Evolutionary conservation across 2,113 vertebrate species (phyloP).

Genomic region (Dicerorhinus sumatrensis): DNA sequence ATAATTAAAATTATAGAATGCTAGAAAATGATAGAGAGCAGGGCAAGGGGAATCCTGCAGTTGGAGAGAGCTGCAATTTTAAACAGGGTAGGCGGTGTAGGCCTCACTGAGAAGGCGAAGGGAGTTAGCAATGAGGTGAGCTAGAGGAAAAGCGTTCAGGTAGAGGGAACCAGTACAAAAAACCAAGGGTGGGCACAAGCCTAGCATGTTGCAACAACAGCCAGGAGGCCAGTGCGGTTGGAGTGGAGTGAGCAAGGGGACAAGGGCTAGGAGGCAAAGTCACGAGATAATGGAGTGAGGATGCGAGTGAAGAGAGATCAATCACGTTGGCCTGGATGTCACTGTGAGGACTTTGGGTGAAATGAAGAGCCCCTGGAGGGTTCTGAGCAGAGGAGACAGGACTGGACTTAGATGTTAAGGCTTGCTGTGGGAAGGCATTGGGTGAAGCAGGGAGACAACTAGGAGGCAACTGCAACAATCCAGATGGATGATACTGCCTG

Average conservation of each 20-base stretch:
- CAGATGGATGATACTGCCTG: background rate
- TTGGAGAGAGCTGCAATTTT: background rate
- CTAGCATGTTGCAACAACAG: background rate
- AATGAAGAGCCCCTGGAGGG: background rate
- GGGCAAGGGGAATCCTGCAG: background rate
- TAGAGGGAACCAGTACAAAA: background rate
- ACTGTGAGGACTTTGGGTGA: background rate
- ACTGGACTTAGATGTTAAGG: background rate
- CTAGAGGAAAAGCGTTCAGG: background rate
- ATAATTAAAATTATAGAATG: background rate
- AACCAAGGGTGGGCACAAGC: background rate
- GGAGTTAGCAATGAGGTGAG: background rate
- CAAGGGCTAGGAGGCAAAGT: background rate
- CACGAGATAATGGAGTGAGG: background rate
- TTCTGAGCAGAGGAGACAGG: background rate
- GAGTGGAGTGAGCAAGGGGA: background rate
- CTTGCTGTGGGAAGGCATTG: background rate
- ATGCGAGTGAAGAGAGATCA: background rate
- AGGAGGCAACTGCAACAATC: background rate
- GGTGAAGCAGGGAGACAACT: background rate
- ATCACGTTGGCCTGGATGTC: background rate
- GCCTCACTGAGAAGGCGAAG: background rate
- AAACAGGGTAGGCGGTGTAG: background rate
- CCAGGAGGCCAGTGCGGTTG: background rate
- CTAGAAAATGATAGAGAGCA: background rate